phyloP scores from a whole-genome alignment of 2,797 vertebrate genomes.

The Ctenopoma kingsleyae region DNA sequence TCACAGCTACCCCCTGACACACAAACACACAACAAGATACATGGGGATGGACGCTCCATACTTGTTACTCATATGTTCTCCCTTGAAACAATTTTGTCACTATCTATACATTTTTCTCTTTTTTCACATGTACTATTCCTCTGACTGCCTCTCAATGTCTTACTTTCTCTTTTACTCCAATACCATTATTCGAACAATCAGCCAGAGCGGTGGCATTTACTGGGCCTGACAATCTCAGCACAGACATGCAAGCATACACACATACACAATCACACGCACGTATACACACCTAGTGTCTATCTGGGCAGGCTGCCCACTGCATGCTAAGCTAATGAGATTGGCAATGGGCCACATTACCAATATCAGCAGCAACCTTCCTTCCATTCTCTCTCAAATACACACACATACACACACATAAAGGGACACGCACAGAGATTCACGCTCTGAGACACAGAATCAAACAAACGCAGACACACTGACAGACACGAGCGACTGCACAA shows the following conservation, averaged over 20 bases:
- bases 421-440: constrained; percentile 19
- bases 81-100: constrained; percentile 7
- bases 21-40: constrained; percentile 2
- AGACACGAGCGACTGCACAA: constrained; percentile 50
- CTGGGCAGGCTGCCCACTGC: constrained; percentile 75
- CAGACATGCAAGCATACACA: neutral
- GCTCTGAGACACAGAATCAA: constrained; percentile 37
- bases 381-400: constrained; percentile 39
- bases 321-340: constrained; percentile 85
- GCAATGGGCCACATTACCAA: constrained; percentile 73
- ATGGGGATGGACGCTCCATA: neutral
- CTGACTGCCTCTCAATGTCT: constrained; percentile 10
- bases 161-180: constrained; percentile 59
- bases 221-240: constrained; percentile 57
- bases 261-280: constrained; percentile 31
- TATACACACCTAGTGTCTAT: constrained; percentile 43
- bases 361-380: constrained; percentile 72
- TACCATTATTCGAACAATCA: constrained; percentile 80
- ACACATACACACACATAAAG: constrained; percentile 7
- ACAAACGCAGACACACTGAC: constrained; percentile 30
- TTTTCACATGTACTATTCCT: neutral
- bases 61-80: constrained; percentile 12
- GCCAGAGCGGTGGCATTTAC: constrained; percentile 78
- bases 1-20: constrained; percentile 27
- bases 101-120: constrained; percentile 10